Percentiles rank a stretch among this genome's conserved stretches.
These are phyloP conservation scores for Tribolium castaneum DNA, from an alignment of 1,140 invertebrate genomes.

Conservation along the genomic window DNA sequence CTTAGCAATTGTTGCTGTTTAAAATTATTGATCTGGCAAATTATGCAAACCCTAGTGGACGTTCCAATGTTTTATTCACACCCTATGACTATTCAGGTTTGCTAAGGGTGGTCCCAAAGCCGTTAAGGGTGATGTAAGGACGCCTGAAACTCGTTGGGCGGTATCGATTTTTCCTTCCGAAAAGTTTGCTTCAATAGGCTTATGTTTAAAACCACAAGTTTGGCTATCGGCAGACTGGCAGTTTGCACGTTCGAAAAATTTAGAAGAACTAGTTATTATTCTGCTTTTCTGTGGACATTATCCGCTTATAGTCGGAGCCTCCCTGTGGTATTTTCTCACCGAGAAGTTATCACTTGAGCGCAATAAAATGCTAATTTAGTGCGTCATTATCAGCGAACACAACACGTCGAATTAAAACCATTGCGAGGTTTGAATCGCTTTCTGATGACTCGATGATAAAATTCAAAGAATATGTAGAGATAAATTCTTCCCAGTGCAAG, in stretches of 20 bases:
- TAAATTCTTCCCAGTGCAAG: not conserved
- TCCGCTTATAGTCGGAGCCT: too few relatives aligned
- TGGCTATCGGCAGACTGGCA: not conserved
- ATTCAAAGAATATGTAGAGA: constrained; percentile 12
- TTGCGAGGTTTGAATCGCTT: not conserved
- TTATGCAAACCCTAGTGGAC: not conserved
- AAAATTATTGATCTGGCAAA: constrained; percentile 19
- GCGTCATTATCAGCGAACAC: not conserved
- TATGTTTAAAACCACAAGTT: not conserved
- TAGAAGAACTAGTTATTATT: too few relatives aligned
- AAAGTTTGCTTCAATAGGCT: not conserved
- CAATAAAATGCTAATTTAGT: not conserved
- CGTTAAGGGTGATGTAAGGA: not conserved
- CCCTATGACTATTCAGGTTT: constrained; percentile 24
- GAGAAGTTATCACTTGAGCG: not conserved
- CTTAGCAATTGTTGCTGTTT: not conserved
- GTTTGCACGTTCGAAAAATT: not conserved
- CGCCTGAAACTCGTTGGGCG: not conserved
- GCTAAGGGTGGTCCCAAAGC: not conserved
- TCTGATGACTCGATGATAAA: constrained; percentile 1
- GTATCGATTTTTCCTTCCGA: constrained; percentile 7
- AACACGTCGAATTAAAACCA: constrained; percentile 3
- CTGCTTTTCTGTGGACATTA: too few relatives aligned
- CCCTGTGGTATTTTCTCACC: too few relatives aligned
- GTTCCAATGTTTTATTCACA: constrained; percentile 21